phyloP scores from a whole-genome alignment of 2,113 vertebrate species.

The Dermatemys mawii region DNA sequence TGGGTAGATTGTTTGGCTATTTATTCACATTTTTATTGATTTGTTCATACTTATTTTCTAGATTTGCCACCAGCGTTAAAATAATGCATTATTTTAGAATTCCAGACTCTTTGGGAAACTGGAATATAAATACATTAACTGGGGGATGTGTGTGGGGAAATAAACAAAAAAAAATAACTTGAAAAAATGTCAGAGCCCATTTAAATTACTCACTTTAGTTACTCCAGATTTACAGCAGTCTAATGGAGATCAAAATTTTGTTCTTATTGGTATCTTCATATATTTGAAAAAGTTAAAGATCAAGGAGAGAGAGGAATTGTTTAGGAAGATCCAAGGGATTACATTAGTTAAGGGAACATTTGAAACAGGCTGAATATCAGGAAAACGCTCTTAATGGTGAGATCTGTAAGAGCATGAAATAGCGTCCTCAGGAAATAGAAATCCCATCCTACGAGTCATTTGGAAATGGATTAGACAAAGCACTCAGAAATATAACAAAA shows the following conservation, averaged over 20 bases:
- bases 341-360: not conserved
- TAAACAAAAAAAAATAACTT: not conserved
- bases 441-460: not conserved
- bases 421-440: not conserved
- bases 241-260: not conserved
- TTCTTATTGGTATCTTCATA: not conserved
- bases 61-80: not conserved
- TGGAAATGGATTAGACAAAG: not conserved
- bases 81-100: not conserved
- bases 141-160: not conserved
- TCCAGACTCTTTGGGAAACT: not conserved
- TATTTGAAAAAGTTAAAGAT: not conserved
- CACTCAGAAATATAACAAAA: not conserved
- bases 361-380: not conserved
- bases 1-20: not conserved
- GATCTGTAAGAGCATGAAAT: not conserved
- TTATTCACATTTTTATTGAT: not conserved
- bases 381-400: not conserved
- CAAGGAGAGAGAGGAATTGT: not conserved
- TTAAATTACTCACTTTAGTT: not conserved
- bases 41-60: not conserved
- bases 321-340: not conserved
- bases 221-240: not conserved
- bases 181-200: fast-evolving
- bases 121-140: not conserved